phyloP scores from a whole-genome alignment of 2,113 vertebrate genomes.

The Misgurnus anguillicaudatus region DNA sequence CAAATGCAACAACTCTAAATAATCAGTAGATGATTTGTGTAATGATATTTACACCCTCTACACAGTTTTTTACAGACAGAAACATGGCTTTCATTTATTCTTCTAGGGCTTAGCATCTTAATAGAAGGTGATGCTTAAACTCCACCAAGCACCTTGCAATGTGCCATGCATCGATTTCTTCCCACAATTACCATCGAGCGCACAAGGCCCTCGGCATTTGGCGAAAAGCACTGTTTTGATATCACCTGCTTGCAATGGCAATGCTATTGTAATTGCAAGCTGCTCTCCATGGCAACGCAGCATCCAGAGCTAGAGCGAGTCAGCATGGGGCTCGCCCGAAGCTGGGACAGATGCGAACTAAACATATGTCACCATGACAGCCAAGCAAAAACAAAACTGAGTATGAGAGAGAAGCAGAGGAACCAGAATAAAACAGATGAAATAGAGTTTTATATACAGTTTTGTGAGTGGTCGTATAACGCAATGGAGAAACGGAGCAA shows the following conservation, averaged over 20 bases:
- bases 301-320: conserved; percentile 50
- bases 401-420: background rate
- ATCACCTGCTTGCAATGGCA: conserved; percentile 57
- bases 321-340: conserved; percentile 36
- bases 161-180: conserved; percentile 24
- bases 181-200: conserved; percentile 6
- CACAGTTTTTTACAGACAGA: background rate
- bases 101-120: background rate
- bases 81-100: background rate
- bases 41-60: too few species aligned
- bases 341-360: conserved; percentile 44
- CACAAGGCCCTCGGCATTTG: conserved; percentile 5
- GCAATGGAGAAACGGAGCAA: conserved; percentile 10
- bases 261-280: conserved; percentile 51
- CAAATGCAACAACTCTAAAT: background rate
- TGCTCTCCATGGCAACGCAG: conserved; percentile 64
- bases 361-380: conserved; percentile 61
- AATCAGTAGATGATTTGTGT: background rate
- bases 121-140: background rate
- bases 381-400: conserved; percentile 36
- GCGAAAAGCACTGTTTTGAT: conserved; percentile 40
- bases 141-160: background rate
- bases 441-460: background rate
- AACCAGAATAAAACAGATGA: background rate
- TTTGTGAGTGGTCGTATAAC: background rate